These are phyloP conservation scores for Agrochola lota DNA, from an alignment of 2,888 invertebrate species.

Conservation along the genomic window DNA sequence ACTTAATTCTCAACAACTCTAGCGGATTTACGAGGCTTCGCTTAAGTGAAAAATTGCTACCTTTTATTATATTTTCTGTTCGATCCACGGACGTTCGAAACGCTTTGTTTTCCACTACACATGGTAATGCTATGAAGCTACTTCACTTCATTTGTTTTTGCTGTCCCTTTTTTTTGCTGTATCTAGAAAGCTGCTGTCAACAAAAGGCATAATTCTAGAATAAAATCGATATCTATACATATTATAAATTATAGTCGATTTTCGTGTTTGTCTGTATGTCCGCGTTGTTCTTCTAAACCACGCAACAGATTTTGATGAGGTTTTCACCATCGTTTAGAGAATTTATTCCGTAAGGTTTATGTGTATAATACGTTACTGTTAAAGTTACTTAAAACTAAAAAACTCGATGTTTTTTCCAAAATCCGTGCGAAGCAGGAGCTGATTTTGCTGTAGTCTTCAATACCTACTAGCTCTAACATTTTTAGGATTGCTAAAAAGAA, in stretches of 20 bases:
- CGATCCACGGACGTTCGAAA: conserved; percentile 52
- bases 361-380: no score
- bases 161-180: neutral
- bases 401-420: no score
- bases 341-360: no score
- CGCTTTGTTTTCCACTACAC: conserved; percentile 51
- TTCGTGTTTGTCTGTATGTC: no score
- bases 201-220: neutral
- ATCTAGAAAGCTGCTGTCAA: no score
- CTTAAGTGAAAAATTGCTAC: conserved; percentile 83
- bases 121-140: conserved; percentile 36
- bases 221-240: neutral
- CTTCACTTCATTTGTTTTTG: neutral
- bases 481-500: no score
- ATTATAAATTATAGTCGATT: no score
- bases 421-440: no score
- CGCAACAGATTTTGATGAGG: no score
- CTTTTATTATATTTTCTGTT: conserved; percentile 79
- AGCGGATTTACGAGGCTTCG: conserved; percentile 78
- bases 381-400: no score
- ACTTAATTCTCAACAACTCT: conserved; percentile 82
- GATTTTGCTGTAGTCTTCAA: neutral
- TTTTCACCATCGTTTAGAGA: no score
- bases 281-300: no score
- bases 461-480: neutral